Conservation (phyloP, 2,113 vertebrate genomes). For the Actenoides hombroni region DNA sequence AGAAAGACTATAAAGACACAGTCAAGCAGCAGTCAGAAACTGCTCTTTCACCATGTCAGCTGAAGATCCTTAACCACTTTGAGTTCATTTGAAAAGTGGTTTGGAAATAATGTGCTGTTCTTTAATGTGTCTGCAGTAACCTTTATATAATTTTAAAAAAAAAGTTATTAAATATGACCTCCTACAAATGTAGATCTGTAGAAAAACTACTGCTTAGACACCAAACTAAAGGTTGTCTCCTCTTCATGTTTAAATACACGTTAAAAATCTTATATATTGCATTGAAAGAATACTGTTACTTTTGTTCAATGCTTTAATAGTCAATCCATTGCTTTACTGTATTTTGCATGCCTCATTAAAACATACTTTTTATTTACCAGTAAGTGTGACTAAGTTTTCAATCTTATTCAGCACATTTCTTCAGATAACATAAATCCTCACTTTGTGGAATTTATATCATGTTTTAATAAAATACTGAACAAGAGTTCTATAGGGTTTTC, state of each 20-base stretch:
- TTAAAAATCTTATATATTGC: slow-evolving; percentile 18
- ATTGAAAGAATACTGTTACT: slow-evolving; percentile 48
- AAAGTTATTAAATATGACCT: background rate
- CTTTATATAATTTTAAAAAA: background rate
- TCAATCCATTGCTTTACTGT: slow-evolving; percentile 7
- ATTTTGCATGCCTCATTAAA: slow-evolving; percentile 24
- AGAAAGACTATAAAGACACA: background rate
- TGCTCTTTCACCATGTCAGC: background rate
- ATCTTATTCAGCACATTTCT: background rate
- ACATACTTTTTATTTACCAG: slow-evolving; percentile 43
- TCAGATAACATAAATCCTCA: slow-evolving; percentile 43
- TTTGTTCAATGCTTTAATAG: slow-evolving; percentile 45
- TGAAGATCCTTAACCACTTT: background rate
- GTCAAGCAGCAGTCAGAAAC: background rate
- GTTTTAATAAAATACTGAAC: slow-evolving; percentile 25
- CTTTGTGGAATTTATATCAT: background rate
- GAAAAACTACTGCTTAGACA: background rate
- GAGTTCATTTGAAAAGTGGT: slow-evolving; percentile 2
- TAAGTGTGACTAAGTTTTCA: slow-evolving; percentile 54
- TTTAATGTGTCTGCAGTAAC: background rate
- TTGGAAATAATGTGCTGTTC: background rate
- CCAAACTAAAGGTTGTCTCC: background rate
- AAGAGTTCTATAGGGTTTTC: background rate
- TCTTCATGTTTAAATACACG: slow-evolving; percentile 21
- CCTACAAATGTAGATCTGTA: background rate